Conservation (phyloP, 1,140 invertebrate genomes). For the Halyomorpha halys region DNA sequence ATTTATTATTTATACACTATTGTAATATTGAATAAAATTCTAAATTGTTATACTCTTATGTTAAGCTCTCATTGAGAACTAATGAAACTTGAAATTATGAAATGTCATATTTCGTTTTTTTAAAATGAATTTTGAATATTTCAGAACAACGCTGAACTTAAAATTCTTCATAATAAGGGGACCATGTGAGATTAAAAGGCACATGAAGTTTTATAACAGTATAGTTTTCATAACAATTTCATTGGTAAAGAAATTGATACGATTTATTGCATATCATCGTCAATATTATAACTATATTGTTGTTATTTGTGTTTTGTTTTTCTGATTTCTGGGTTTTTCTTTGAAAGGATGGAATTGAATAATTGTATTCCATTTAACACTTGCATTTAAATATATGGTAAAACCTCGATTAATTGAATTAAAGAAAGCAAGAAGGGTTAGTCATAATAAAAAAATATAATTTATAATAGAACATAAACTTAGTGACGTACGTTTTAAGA, state of each 20-base stretch:
- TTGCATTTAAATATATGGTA: neutral
- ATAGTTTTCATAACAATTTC: neutral
- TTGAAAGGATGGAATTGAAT: conserved; percentile 6
- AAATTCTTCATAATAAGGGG: neutral
- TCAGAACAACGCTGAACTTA: neutral
- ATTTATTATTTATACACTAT: too few relatives aligned
- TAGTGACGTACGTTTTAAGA: too few relatives aligned
- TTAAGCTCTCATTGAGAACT: neutral
- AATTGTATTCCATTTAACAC: neutral
- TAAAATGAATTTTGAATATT: neutral
- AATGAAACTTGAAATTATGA: neutral
- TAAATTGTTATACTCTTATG: too few relatives aligned
- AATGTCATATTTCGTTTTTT: neutral
- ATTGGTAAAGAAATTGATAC: neutral
- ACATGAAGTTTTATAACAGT: neutral
- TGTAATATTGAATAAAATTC: too few relatives aligned
- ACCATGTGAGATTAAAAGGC: neutral
- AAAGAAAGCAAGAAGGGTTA: neutral
- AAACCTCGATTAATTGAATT: neutral
- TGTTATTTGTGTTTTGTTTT: too few relatives aligned
- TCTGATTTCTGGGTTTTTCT: conserved; percentile 10
- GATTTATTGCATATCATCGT: neutral
- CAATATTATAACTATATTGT: neutral
- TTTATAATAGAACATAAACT: too few relatives aligned
- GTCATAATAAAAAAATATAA: too few relatives aligned